A percentile compares a stretch with the other conserved stretches of the same genome.
Evolutionary conservation across 2,113 vertebrate genomes (phyloP).

Genomic region (Pyxicephalus adspersus): DNA sequence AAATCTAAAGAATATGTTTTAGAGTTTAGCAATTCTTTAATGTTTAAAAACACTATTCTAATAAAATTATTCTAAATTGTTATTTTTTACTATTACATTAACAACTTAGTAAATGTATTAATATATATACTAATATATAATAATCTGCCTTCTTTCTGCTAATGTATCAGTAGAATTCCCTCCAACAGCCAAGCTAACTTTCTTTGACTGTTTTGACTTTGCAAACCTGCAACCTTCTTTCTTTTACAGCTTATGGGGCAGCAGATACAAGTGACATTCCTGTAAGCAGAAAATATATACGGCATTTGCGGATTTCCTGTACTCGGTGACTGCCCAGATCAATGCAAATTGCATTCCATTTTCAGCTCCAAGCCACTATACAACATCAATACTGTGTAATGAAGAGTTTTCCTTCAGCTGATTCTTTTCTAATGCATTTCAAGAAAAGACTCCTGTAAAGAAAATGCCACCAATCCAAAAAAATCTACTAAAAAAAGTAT

Average conservation of each 20-base stretch:
- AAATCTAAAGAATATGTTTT: no score
- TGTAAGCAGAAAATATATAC: slow-evolving; percentile 55
- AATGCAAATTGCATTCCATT: slow-evolving; percentile 54
- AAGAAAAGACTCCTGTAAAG: slow-evolving; percentile 15
- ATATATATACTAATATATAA: no score
- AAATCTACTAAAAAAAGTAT: neutral
- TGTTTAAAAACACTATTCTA: no score
- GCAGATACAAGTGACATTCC: slow-evolving; percentile 53
- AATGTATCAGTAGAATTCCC: neutral
- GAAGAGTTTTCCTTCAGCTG: slow-evolving; percentile 36
- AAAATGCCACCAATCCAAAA: neutral
- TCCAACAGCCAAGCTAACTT: neutral
- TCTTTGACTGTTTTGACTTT: slow-evolving; percentile 47
- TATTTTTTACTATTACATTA: no score
- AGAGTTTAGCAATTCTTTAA: no score
- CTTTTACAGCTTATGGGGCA: slow-evolving; percentile 31
- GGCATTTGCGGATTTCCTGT: slow-evolving; percentile 54
- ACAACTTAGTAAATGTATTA: no score
- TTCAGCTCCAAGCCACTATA: slow-evolving; percentile 33
- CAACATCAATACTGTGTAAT: slow-evolving; percentile 46
- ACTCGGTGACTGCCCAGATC: slow-evolving; percentile 33
- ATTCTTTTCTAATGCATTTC: slow-evolving; percentile 22
- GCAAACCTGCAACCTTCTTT: slow-evolving; percentile 5
- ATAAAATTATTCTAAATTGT: no score
- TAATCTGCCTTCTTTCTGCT: no score